Evolutionary conservation across 2,888 invertebrate species (phyloP).

Genomic region (Acrocyrtus sp.): DNA sequence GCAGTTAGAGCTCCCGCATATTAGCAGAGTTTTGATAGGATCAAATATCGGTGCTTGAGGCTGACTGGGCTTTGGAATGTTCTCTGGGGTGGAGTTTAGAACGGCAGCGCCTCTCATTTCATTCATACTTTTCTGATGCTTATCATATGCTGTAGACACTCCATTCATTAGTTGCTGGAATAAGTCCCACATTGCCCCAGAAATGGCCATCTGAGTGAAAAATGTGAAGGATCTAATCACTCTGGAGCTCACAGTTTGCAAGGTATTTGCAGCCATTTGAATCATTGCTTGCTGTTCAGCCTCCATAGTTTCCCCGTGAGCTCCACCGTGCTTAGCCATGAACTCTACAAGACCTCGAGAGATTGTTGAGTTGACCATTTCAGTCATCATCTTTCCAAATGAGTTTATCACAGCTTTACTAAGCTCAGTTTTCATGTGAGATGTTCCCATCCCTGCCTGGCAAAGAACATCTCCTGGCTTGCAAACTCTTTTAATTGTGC

Average conservation of each 20-base stretch:
- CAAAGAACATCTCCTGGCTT: conserved; percentile 41
- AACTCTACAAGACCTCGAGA: conserved; percentile 38
- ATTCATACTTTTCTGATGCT: conserved; percentile 30
- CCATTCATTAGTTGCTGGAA: conserved; percentile 34
- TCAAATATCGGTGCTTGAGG: conserved; percentile 26
- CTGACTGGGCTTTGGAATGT: conserved; percentile 45
- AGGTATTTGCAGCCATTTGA: conserved; percentile 26
- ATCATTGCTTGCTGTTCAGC: conserved; percentile 51
- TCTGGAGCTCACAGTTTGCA: conserved; percentile 39
- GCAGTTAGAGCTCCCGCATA: conserved; percentile 41
- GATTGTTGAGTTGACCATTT: conserved; percentile 52
- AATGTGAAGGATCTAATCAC: conserved; percentile 49
- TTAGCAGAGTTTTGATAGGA: conserved; percentile 40
- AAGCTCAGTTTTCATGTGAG: conserved; percentile 30
- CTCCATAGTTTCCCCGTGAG: conserved; percentile 27
- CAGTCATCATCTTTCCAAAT: conserved; percentile 47
- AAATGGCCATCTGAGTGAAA: conserved; percentile 50
- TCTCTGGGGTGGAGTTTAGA: conserved; percentile 7
- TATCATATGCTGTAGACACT: conserved; percentile 25
- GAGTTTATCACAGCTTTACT: conserved; percentile 43
- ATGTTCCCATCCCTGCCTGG: neutral
- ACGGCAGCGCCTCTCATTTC: conserved; percentile 22
- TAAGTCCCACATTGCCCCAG: conserved; percentile 45
- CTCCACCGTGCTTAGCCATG: conserved; percentile 22
- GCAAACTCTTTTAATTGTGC: conserved; percentile 6